A percentile compares a stretch with the other conserved stretches of the same genome.
phyloP scores from a whole-genome alignment of 2,113 vertebrate species.

The Arvicanthis niloticus region DNA sequence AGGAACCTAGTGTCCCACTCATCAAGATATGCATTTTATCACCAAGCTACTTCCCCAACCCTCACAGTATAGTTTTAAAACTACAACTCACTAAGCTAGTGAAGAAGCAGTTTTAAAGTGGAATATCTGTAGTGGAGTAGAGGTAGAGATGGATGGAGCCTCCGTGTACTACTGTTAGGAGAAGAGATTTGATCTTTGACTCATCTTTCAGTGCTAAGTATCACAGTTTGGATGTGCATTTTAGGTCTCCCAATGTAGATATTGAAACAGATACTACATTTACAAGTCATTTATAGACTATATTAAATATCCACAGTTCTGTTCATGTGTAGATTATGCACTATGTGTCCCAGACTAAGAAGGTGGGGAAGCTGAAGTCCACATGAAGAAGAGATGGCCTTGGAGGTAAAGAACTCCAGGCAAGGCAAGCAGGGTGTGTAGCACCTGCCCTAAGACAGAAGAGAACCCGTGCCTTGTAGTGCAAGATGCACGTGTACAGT shows the following conservation, averaged over 20 bases:
- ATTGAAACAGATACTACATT: neutral
- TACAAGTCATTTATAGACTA: neutral
- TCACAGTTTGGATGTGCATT: neutral
- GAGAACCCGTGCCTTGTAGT: neutral
- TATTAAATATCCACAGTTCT: neutral
- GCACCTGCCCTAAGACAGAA: neutral
- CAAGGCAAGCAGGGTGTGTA: neutral
- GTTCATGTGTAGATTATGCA: neutral
- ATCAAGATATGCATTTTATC: neutral
- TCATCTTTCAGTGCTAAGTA: neutral
- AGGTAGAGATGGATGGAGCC: neutral
- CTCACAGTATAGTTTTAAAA: neutral
- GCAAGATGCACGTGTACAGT: fast-evolving
- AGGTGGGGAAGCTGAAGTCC: neutral
- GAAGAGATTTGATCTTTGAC: neutral
- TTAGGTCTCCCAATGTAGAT: neutral
- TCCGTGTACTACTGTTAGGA: neutral
- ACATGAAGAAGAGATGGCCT: neutral
- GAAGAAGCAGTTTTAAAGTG: neutral
- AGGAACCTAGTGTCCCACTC: neutral
- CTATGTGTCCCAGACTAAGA: neutral
- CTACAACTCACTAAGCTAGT: neutral
- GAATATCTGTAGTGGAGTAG: neutral
- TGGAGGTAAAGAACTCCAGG: too few relatives aligned
- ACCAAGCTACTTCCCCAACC: neutral